Percentiles rank a stretch among this genome's conserved stretches.
Conservation (phyloP, 2,113 vertebrate genomes). For the Bufo bufo region DNA sequence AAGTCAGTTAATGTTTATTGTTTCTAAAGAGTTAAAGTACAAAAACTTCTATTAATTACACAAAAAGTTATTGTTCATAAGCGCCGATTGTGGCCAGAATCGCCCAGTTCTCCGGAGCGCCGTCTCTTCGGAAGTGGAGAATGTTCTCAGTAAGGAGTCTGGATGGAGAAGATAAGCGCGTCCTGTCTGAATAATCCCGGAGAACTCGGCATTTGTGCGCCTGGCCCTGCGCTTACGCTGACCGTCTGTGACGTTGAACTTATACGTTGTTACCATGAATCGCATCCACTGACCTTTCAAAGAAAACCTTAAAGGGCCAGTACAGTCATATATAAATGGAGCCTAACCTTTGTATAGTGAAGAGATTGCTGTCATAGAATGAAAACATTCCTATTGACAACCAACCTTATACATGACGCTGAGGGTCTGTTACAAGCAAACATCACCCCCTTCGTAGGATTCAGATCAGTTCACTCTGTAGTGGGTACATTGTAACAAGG, state of each 20-base stretch:
- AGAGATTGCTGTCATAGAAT: no score
- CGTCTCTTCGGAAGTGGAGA: neutral
- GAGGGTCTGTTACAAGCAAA: no score
- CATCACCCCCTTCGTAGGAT: no score
- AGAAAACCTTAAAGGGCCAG: neutral
- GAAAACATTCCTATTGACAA: no score
- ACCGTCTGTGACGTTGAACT: conserved; percentile 2
- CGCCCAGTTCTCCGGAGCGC: conserved; percentile 28
- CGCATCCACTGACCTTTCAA: neutral
- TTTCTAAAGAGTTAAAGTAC: neutral
- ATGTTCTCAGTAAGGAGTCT: conserved; percentile 29
- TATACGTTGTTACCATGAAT: neutral
- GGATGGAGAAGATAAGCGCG: conserved; percentile 31
- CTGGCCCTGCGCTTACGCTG: neutral
- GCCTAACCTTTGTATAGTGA: no score
- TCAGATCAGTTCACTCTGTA: no score
- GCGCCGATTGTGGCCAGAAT: conserved; percentile 19
- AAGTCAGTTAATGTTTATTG: no score
- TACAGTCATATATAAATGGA: no score
- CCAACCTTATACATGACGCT: no score
- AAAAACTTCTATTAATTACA: neutral
- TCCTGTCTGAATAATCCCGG: conserved; percentile 4
- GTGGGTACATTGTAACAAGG: no score
- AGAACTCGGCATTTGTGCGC: conserved; percentile 2
- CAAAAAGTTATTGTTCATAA: conserved; percentile 15